Evolutionary conservation across 2,113 vertebrate genomes (phyloP), one percentile per base, ranked within the genome.

Genomic region (Elephas maximus): DNA sequence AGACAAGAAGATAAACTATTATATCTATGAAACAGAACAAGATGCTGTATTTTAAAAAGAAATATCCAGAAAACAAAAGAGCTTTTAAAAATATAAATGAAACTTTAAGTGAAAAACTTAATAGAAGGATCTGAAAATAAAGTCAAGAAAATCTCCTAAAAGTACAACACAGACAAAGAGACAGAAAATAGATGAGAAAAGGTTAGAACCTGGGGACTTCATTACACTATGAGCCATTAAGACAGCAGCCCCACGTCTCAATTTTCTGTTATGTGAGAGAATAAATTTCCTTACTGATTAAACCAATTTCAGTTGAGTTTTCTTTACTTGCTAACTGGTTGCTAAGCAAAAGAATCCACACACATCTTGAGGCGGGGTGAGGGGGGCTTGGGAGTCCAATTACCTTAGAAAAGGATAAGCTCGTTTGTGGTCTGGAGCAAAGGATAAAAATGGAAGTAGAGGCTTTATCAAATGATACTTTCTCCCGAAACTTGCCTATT

Each of bases 91-190:
- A 6, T 84, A 90, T 11, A 91, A 77, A 73, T 73, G 44, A 95
- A 92, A 81, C 8, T 76, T 88, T 51, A 92, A 95, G n/a, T 80
- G 21, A 82, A 89, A 93, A 93, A 20, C 20, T 69, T 81, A 71
- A 94, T 23, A 63, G 23, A 83, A 71, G 7, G 53, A 18, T 57
- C 91, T 83, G 10, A 80, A 94, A 95, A 88, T 37, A 53, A 94
- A 97, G 24, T 79, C 11, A 95, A 90, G 41, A 92, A 95, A 85
- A 92, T 82, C 24, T 86, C 88, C 76, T 93, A 48, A 81, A 92
- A 90, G 12, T 44, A n/a, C 20, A 93, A 15, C 24, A 57, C 17
- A 92, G 37, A 84, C 18, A 44, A 91, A 87, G 53, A 94, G 5
- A 73, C 44, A 62, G 60, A 71, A 76, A 93, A 14, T 6, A 65